Evolutionary conservation across 2,113 vertebrate species (phyloP).

Genomic region (Helogale parvula): DNA sequence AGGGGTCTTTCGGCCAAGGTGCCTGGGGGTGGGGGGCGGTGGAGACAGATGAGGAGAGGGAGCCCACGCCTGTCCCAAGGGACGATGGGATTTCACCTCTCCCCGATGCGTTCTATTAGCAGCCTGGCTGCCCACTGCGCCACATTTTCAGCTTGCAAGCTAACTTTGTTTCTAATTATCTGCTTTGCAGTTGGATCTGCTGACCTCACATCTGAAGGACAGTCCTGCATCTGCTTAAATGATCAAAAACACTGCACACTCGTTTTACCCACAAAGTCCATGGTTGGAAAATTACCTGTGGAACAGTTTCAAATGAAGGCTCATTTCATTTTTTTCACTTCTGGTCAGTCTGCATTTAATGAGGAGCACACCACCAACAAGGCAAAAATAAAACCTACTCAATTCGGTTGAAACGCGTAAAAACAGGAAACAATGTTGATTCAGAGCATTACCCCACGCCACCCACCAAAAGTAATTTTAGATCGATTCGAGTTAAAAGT

Average conservation of each 20-base stretch:
- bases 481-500: background rate
- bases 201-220: slow-evolving; percentile 75
- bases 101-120: background rate
- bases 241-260: slow-evolving; percentile 43
- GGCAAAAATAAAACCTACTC: slow-evolving; percentile 24
- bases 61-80: background rate
- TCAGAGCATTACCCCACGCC: background rate
- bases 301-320: background rate
- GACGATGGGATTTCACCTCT: background rate
- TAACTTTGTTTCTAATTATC: slow-evolving; percentile 61
- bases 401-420: slow-evolving; percentile 13
- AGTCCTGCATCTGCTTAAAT: slow-evolving; percentile 53
- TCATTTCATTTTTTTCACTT: background rate
- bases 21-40: background rate
- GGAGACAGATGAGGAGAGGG: fast-evolving
- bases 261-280: slow-evolving; percentile 20
- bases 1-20: background rate
- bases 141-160: slow-evolving; percentile 21
- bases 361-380: background rate
- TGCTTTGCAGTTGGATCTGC: slow-evolving; percentile 65
- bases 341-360: slow-evolving; percentile 49
- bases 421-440: background rate
- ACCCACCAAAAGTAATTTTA: background rate
- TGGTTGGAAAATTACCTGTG: slow-evolving; percentile 32
- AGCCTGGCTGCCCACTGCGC: background rate